Evolutionary conservation across 2,888 invertebrate genomes (phyloP).

Genomic region (Ophion obscuratus): DNA sequence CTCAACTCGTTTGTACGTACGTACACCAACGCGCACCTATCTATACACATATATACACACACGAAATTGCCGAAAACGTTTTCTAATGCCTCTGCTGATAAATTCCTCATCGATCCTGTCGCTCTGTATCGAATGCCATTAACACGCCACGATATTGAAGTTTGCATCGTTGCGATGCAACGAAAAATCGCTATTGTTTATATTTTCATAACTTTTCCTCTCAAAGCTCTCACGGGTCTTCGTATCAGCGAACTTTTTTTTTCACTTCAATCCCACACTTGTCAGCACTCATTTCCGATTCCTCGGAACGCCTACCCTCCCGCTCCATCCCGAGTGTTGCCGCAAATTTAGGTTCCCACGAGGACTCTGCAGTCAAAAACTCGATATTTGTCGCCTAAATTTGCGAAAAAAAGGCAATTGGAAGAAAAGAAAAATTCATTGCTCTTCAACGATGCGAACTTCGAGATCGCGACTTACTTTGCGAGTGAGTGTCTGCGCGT

Average conservation of each 20-base stretch:
- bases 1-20: constrained; percentile 33
- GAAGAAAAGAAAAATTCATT: background rate
- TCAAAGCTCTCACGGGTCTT: no score
- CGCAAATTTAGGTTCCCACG: no score
- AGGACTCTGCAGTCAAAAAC: no score
- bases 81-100: constrained; percentile 64
- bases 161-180: background rate
- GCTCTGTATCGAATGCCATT: constrained; percentile 49
- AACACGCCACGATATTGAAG: background rate
- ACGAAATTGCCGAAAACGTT: constrained; percentile 53
- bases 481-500: constrained; percentile 10
- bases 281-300: background rate
- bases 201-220: no score
- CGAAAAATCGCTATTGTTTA: no score
- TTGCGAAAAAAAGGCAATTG: no score
- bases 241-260: no score
- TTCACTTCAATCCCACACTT: no score
- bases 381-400: no score
- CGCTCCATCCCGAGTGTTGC: no score
- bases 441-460: background rate
- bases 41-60: constrained; percentile 5
- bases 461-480: constrained; percentile 29
- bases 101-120: constrained; percentile 59
- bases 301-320: no score
- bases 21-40: constrained; percentile 11